Evolutionary conservation across 2,797 vertebrate genomes (phyloP).

Genomic region (Mus spretus): DNA sequence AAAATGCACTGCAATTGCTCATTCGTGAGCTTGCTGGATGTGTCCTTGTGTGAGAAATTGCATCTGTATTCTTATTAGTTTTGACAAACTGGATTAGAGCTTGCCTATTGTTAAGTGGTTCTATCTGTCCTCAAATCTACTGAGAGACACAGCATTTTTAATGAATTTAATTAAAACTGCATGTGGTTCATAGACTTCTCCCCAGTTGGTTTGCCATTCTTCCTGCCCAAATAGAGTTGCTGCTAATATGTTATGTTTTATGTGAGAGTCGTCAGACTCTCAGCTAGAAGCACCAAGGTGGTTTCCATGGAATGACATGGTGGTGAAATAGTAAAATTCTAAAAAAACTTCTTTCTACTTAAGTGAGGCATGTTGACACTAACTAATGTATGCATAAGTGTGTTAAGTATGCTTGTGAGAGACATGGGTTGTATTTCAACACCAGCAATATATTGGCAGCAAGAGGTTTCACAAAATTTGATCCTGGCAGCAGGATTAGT

Average conservation of each 20-base stretch:
- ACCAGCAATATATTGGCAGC: constrained; percentile 75
- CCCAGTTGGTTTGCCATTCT: constrained; percentile 86
- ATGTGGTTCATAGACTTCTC: constrained; percentile 87
- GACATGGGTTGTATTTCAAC: constrained; percentile 72
- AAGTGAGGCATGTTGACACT: constrained; percentile 83
- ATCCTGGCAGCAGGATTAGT: constrained; percentile 69
- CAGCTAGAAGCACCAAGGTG: constrained; percentile 87
- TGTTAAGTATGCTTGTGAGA: constrained; percentile 82
- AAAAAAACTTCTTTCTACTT: constrained; percentile 82
- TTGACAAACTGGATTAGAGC: constrained; percentile 89
- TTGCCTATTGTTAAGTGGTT: constrained; percentile 88
- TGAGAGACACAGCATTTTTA: constrained; percentile 88
- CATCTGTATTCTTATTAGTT: constrained; percentile 88
- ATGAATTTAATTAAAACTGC: constrained; percentile 91
- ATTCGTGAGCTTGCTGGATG: constrained; percentile 86
- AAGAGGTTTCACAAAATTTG: constrained; percentile 69
- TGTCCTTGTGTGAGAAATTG: constrained; percentile 87
- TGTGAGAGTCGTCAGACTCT: constrained; percentile 86
- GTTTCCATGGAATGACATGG: constrained; percentile 87
- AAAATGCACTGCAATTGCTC: constrained; percentile 86
- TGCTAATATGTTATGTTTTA: constrained; percentile 88
- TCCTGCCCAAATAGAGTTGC: constrained; percentile 87
- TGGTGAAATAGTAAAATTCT: constrained; percentile 86
- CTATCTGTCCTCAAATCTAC: constrained; percentile 88
- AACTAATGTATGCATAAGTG: constrained; percentile 81